Base-by-base conservation (phyloP, 2,113 vertebrate species). In the Trichomycterus rosablanca region DNA sequence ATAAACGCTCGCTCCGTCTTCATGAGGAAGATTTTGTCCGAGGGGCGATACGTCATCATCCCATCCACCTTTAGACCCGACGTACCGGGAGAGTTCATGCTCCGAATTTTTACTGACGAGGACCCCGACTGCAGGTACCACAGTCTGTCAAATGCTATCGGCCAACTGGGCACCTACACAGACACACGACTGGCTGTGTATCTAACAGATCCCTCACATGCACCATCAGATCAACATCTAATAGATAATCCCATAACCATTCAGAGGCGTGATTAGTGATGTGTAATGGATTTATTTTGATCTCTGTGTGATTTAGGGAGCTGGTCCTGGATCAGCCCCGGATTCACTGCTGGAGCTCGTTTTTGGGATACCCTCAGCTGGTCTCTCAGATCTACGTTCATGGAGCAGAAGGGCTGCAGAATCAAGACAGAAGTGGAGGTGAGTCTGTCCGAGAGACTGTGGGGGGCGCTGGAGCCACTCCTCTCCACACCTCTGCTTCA, bases 1-100 rank as follows among this genome's bases (percentile, higher is more conserved):
- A 91, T 91, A 20, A 91, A 94, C n/a, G 86, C 88, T 0, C 91
- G 93, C 24, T 84, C 88, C 0, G 88, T 98, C 55, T 95, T 93
- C 68, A 64, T 89, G 86, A 90, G 87, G 56, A 78, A 74, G 28
- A 54, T 34, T 51, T 84, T 97, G 24, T 79, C 76, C 39, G 81
- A 77, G 59, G 94, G 94, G 26, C 91, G 89, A 68, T 98, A 97
- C 1, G 0, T 92, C 68, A 84, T 98, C 60, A 75, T 95, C 24
- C 94, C 94, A 8, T 90, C 92, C 49, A 94, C 92, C 1, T 96
- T 91, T 58, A 74, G 44, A 5, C 87, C 91, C 0, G 76, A 76
- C 0, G 74, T 76, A 0, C 65, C 73, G 62, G 84, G 90, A 0
- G 82, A 84, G 0, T 97, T 89, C 56, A 89, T 95, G 80, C 72